Evolutionary conservation across 1,140 invertebrate species (phyloP).

Genomic region (Achatina immaculata): DNA sequence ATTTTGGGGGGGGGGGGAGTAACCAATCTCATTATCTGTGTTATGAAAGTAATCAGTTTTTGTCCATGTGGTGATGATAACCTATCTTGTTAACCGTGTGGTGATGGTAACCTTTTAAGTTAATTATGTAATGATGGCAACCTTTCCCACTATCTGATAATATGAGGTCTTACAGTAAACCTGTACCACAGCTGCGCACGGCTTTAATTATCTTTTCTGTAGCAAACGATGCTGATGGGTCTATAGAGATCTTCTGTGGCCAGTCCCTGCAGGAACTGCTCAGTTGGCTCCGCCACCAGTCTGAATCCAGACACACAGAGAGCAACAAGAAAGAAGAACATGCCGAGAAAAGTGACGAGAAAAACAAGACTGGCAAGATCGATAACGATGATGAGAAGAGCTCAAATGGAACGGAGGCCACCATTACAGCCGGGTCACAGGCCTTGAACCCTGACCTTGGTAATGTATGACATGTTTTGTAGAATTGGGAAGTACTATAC

Average conservation of each 20-base stretch:
- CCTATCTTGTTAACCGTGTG: no score
- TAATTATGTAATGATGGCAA: no score
- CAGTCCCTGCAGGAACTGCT: constrained; percentile 42
- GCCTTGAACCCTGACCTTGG: constrained; percentile 26
- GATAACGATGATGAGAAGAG: constrained; percentile 7
- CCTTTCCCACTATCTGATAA: no score
- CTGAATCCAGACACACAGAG: constrained; percentile 33
- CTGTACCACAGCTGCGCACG: no score
- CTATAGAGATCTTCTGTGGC: constrained; percentile 51
- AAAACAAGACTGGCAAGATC: constrained; percentile 1
- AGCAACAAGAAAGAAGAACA: background rate
- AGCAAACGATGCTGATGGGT: constrained; percentile 52
- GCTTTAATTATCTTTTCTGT: no score
- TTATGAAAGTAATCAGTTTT: no score
- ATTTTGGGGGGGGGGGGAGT: no score
- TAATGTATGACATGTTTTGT: constrained; percentile 1
- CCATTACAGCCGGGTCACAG: background rate
- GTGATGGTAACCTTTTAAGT: no score
- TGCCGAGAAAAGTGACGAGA: background rate
- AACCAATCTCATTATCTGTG: no score
- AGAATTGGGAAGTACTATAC: background rate
- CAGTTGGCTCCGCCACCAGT: constrained; percentile 32
- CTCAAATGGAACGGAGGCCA: background rate
- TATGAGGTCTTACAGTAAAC: no score
- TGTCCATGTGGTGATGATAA: no score